Evolutionary conservation across 1,140 invertebrate genomes (phyloP).

Genomic region (Musca vetustissima): DNA sequence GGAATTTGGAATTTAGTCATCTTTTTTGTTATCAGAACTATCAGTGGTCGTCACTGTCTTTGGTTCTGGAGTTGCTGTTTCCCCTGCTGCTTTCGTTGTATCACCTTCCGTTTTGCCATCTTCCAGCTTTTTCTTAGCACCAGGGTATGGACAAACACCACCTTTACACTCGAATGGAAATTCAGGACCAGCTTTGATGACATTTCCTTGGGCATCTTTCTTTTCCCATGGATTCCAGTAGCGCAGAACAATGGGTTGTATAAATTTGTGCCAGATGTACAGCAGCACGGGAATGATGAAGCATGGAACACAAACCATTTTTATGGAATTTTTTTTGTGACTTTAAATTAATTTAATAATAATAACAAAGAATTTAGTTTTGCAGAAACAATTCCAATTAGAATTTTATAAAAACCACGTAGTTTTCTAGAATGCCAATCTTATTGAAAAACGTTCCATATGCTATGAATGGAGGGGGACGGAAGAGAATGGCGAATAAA

Average conservation of each 20-base stretch:
- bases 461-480: no score
- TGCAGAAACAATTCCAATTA: background rate
- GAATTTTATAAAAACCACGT: background rate
- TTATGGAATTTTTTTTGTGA: background rate
- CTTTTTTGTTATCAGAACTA: conserved; percentile 9
- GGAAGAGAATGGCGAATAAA: no score
- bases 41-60: background rate
- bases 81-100: background rate
- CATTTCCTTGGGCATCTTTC: conserved; percentile 62
- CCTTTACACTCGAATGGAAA: conserved; percentile 64
- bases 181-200: conserved; percentile 56
- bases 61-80: background rate
- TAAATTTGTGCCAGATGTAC: conserved; percentile 75
- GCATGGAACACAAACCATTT: conserved; percentile 78
- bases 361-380: background rate
- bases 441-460: no score
- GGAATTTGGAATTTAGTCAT: background rate
- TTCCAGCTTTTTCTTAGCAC: conserved; percentile 34
- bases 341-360: background rate
- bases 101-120: background rate
- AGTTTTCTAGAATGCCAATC: no score
- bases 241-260: conserved; percentile 70
- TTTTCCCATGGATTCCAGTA: conserved; percentile 78
- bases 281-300: conserved; percentile 74
- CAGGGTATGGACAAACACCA: conserved; percentile 46